These are phyloP conservation scores for Brachystomella parvula DNA, from an alignment of 1,140 invertebrate species.

Conservation along the genomic window DNA sequence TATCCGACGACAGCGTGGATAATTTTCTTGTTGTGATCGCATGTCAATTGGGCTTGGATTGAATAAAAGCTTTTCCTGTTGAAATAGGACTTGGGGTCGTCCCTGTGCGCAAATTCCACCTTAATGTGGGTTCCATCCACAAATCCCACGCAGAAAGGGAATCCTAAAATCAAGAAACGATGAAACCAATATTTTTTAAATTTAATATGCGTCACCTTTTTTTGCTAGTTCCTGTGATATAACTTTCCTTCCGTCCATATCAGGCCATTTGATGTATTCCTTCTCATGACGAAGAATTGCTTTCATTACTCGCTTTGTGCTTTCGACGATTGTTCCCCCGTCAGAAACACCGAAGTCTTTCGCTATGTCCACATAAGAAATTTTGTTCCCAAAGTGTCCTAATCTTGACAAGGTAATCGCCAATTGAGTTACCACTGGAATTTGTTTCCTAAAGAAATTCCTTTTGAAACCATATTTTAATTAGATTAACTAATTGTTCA, in stretches of 20 bases:
- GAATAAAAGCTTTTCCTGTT: neutral
- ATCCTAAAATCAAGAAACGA: neutral
- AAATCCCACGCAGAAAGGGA: neutral
- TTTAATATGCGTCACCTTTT: neutral
- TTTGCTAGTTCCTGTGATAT: neutral
- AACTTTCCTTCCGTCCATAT: neutral
- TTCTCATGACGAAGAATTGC: neutral
- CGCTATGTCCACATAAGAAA: neutral
- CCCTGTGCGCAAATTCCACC: neutral
- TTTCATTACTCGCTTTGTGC: neutral
- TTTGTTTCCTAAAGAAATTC: neutral
- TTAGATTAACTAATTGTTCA: neutral
- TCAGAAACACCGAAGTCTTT: neutral
- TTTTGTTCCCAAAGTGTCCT: neutral
- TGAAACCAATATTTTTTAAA: neutral
- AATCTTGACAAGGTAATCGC: neutral
- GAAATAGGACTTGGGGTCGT: neutral
- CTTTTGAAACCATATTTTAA: neutral
- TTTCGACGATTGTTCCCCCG: neutral
- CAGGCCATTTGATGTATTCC: neutral
- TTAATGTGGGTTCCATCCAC: neutral
- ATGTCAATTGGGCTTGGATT: neutral
- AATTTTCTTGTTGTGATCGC: neutral
- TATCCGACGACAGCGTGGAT: neutral
- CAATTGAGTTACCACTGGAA: neutral